Evolutionary conservation across 2,888 invertebrate species (phyloP).

Genomic region (Antitype chi): DNA sequence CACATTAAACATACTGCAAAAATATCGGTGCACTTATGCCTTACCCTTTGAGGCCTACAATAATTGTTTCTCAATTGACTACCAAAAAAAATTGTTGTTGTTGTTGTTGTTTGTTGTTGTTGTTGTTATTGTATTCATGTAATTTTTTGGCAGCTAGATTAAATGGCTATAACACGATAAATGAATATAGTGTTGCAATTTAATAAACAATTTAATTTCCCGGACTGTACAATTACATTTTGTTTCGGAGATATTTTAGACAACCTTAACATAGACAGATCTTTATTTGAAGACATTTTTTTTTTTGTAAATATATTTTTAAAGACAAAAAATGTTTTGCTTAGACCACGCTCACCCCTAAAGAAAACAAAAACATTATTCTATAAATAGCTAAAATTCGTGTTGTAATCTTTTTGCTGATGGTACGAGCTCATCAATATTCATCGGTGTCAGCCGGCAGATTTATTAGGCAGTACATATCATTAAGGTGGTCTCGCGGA

Average conservation of each 20-base stretch:
- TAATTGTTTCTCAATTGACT: background rate
- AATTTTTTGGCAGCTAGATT: background rate
- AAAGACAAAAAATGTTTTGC: background rate
- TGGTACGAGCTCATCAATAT: constrained; percentile 79
- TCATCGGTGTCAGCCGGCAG: constrained; percentile 79
- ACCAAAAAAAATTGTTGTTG: background rate
- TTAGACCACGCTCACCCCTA: background rate
- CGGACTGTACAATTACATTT: no score
- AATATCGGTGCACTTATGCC: no score
- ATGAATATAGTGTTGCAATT: background rate
- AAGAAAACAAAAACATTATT: constrained; percentile 27
- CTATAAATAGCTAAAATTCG: constrained; percentile 26
- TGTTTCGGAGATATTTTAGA: no score
- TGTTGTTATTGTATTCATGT: no score
- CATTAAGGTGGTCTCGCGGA: constrained; percentile 68
- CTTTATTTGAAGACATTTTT: no score
- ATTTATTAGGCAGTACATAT: constrained; percentile 81
- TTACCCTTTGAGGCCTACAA: no score
- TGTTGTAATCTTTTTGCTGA: constrained; percentile 59
- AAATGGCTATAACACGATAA: background rate
- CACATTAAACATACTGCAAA: background rate
- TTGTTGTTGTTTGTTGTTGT: no score
- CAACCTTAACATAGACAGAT: no score
- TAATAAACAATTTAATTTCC: background rate
- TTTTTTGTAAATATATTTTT: background rate